These are phyloP conservation scores for Sarcophaga peregrina DNA, from an alignment of 1,140 invertebrate species.

Conservation along the genomic window DNA sequence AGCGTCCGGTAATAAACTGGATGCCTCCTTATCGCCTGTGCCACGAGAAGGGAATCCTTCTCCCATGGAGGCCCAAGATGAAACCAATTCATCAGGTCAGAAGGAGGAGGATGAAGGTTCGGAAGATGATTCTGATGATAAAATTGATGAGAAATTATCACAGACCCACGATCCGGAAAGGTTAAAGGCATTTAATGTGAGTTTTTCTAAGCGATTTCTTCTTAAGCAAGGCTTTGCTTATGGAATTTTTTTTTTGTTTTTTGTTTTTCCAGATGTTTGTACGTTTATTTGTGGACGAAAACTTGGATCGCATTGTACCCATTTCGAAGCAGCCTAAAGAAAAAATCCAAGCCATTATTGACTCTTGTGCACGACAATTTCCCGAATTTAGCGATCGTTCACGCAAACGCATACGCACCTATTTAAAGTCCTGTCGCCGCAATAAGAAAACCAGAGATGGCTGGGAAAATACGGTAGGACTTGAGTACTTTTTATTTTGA, in stretches of 20 bases:
- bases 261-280: constrained; percentile 90
- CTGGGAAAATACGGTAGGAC: constrained; percentile 64
- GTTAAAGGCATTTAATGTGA: constrained; percentile 97
- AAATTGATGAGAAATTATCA: constrained; percentile 78
- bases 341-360: constrained; percentile 97
- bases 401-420: constrained; percentile 93
- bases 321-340: constrained; percentile 98
- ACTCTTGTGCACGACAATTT: constrained; percentile 95
- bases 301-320: constrained; percentile 94
- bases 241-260: not conserved
- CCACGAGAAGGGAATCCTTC: constrained; percentile 58
- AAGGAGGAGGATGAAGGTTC: constrained; percentile 94
- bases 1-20: constrained; percentile 56
- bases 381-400: constrained; percentile 95
- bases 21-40: constrained; percentile 61
- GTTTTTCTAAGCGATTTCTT: constrained; percentile 61
- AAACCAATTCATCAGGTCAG: constrained; percentile 91
- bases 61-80: constrained; percentile 81
- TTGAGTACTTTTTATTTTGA: not conserved
- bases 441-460: constrained; percentile 91
- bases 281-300: constrained; percentile 95
- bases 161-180: constrained; percentile 90
- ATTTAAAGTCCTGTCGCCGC: constrained; percentile 93
- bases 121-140: constrained; percentile 91
- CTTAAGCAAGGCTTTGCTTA: not conserved